Evolutionary conservation across 2,797 vertebrate genomes (phyloP).

Genomic region (Lepilemur ruficaudatus): DNA sequence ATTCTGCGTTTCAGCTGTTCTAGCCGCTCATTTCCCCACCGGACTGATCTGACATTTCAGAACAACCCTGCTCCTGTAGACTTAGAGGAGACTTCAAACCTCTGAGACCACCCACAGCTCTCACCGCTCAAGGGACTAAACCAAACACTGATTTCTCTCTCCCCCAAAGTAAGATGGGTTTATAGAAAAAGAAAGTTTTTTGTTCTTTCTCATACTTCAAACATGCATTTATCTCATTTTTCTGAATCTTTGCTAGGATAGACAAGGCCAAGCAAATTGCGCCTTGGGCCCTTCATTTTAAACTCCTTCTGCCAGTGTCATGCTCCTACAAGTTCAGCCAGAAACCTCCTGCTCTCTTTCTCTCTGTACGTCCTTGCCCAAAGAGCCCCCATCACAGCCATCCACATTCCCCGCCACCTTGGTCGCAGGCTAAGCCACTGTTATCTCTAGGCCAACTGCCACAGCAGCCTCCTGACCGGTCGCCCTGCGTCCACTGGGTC

Average conservation of each 20-base stretch:
- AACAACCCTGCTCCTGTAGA: neutral
- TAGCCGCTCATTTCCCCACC: neutral
- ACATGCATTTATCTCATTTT: neutral
- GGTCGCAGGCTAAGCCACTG: neutral
- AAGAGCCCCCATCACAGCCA: neutral
- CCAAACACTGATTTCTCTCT: neutral
- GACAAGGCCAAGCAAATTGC: neutral
- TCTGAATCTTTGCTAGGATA: neutral
- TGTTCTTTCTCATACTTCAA: neutral
- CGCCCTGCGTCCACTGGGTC: neutral
- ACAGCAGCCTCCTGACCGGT: neutral
- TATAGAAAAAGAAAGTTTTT: neutral
- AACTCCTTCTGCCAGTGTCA: neutral
- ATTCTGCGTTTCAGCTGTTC: neutral
- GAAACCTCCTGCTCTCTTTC: neutral
- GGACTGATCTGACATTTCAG: neutral
- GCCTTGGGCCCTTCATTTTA: neutral
- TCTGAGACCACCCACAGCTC: neutral
- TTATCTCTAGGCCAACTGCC: neutral
- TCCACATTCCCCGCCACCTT: neutral
- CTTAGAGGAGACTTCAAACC: neutral
- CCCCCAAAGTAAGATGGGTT: neutral
- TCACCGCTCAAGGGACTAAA: neutral
- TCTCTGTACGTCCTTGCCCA: neutral
- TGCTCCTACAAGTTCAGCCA: neutral